Base-by-base conservation (phyloP, 2,113 vertebrate species). In the Deroptyus accipitrinus region DNA sequence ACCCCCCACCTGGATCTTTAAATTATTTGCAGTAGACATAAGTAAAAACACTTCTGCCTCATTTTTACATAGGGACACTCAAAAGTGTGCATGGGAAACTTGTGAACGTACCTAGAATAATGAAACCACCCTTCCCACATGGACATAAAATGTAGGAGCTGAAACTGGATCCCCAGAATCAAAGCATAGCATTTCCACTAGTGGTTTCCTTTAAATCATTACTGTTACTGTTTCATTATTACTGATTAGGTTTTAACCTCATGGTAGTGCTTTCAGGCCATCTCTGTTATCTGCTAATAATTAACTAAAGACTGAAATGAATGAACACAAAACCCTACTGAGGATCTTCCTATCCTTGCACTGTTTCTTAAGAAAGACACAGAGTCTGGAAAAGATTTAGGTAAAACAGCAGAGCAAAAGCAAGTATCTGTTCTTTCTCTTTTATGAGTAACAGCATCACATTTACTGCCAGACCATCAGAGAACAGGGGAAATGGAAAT, bases 401-500 rank as follows among this genome's bases (percentile, higher is more conserved):
- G 13, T 39, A 74, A 77, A 37, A 17, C 4, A 61, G 30, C 24
- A 91, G 27, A 92, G 22, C 13, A 70, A 88, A 84, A 62, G 28
- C 8, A 75, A 83, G 5, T 81, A 52, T 42, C 61, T 78, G 3
- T 63, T 91, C 41, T 70, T 70, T 54, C 17, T 37, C 42, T 80
- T 94, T 84, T 42, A 70, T 23, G 22, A 67, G 37, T 80, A 59
- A 54, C 12, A 86, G 13, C 12, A 86, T 68, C 62, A 55, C 33
- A 12, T 92, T 92, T 80, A 75, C n/a, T 90, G 48, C 46, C 82
- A 83, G 59, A 46, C 48, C 57, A 44, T 75, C 57, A 69, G 44
- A 66, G 69, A 97, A 91, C 6, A 46, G 6, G 39, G 61, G 55
- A 90, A 96, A 80, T 78, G 55, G 90, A 90, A 96, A 97, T 52